Conservation (phyloP, 2,888 invertebrate genomes). For the Acanthopleura granulata region DNA sequence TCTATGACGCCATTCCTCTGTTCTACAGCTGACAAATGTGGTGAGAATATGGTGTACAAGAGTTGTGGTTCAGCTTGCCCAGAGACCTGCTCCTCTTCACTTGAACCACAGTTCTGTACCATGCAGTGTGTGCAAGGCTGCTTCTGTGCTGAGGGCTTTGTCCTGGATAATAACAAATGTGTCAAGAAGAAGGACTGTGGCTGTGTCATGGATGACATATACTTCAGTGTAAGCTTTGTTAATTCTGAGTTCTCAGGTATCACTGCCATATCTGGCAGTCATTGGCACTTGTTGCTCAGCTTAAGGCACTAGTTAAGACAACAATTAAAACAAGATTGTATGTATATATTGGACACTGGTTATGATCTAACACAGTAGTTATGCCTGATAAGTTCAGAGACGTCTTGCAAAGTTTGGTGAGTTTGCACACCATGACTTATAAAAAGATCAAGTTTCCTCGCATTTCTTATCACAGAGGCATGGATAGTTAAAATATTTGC, state of each 20-base stretch:
- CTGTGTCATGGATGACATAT: constrained; percentile 8
- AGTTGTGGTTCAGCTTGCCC: constrained; percentile 13
- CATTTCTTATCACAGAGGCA: too few relatives aligned
- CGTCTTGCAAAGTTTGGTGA: too few relatives aligned
- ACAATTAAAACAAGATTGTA: too few relatives aligned
- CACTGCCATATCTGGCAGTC: too few relatives aligned
- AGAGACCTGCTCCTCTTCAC: not conserved
- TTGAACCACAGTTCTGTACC: not conserved
- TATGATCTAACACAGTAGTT: too few relatives aligned
- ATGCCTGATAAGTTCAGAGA: too few relatives aligned
- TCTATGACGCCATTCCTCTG: not conserved
- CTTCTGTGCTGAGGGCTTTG: constrained; percentile 8
- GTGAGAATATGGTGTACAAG: constrained; percentile 9
- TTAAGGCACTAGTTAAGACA: too few relatives aligned
- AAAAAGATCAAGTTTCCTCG: too few relatives aligned
- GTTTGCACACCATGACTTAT: too few relatives aligned
- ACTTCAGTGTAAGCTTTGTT: not conserved
- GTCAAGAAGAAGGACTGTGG: constrained; percentile 7
- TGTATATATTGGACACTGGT: too few relatives aligned
- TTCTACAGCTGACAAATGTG: constrained; percentile 2
- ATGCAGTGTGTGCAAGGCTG: not conserved
- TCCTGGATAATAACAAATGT: constrained; percentile 15
- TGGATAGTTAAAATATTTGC: too few relatives aligned
- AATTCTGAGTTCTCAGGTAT: not conserved
- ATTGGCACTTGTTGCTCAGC: too few relatives aligned